phyloP scores from a whole-genome alignment of 2,888 invertebrate species.

The Nephrotoma flavescens region DNA sequence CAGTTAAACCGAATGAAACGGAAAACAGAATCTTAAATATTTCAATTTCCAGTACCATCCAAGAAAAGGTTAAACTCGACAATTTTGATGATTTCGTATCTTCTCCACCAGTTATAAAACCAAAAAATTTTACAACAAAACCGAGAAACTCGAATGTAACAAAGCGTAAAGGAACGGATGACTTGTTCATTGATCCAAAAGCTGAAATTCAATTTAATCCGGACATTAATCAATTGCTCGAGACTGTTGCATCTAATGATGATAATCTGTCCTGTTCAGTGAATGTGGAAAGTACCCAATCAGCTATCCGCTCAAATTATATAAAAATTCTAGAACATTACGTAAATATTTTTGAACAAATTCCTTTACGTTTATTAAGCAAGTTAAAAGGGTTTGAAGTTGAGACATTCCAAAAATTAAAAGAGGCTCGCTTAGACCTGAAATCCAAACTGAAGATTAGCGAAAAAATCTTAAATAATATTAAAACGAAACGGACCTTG shows the following conservation, averaged over 20 bases:
- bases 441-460: constrained; percentile 38
- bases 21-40: background rate
- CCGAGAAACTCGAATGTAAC: background rate
- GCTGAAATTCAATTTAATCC: background rate
- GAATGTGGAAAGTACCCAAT: background rate
- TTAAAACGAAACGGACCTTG: background rate
- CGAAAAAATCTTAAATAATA: constrained; percentile 18
- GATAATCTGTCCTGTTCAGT: background rate
- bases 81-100: background rate
- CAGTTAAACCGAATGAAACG: background rate
- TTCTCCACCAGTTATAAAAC: background rate
- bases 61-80: background rate
- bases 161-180: background rate
- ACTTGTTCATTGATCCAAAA: background rate
- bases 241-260: background rate
- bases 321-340: constrained; percentile 38
- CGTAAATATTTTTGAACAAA: constrained; percentile 43
- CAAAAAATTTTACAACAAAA: background rate
- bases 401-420: constrained; percentile 39
- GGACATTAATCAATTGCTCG: background rate
- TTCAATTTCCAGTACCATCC: background rate
- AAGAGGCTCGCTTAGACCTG: constrained; percentile 41
- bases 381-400: constrained; percentile 45
- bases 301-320: background rate
- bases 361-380: constrained; percentile 44